Evolutionary conservation across 2,888 invertebrate genomes (phyloP).

Genomic region (Agrilus mali): DNA sequence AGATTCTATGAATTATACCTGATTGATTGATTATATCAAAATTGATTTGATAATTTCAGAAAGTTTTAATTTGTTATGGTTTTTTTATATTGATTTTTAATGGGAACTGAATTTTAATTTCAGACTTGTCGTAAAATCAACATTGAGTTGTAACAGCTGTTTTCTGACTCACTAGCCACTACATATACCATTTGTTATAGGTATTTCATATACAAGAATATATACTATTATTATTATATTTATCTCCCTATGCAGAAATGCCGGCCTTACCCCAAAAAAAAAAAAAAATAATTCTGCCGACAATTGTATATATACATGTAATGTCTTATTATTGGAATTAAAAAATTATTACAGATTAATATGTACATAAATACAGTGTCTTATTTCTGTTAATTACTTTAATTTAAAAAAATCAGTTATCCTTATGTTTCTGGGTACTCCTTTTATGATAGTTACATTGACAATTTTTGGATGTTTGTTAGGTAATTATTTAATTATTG

Average conservation of each 20-base stretch:
- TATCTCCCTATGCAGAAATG: conserved; percentile 17
- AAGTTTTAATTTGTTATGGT: neutral
- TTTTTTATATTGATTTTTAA: conserved; percentile 7
- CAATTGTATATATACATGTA: conserved; percentile 19
- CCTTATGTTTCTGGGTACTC: no score
- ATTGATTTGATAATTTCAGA: neutral
- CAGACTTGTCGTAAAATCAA: conserved; percentile 13
- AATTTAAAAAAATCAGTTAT: conserved; percentile 21
- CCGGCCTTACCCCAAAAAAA: conserved; percentile 14
- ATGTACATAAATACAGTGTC: conserved; percentile 19
- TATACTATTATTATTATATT: conserved; percentile 17
- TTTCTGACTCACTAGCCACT: conserved; percentile 12
- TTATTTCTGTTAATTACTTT: conserved; percentile 22
- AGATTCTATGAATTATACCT: no score
- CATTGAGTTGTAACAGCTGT: conserved; percentile 6
- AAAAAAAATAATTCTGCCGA: conserved; percentile 24
- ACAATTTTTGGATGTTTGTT: no score
- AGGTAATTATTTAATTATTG: no score
- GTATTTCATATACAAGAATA: conserved; percentile 18
- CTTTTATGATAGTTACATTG: no score
- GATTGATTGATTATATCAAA: neutral
- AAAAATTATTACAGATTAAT: conserved; percentile 21
- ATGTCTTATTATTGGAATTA: conserved; percentile 22
- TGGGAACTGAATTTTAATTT: conserved; percentile 31
- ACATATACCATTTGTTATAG: conserved; percentile 17